Percentiles rank a stretch among this genome's conserved stretches.
phyloP scores from a whole-genome alignment of 2,888 invertebrate genomes.

The Leucania comma region DNA sequence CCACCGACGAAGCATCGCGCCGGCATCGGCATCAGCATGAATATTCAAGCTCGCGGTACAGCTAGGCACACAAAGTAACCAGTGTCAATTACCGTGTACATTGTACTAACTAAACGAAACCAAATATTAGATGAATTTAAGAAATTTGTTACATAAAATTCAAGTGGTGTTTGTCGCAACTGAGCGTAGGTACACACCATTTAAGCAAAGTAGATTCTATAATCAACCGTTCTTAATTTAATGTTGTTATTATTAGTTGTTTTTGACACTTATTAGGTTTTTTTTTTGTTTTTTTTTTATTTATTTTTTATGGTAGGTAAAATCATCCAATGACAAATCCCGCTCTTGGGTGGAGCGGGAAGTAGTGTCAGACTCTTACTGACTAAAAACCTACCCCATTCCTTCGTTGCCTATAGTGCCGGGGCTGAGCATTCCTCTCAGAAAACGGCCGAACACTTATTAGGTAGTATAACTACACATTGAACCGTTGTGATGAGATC shows the following conservation, averaged over 20 bases:
- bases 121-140: constrained; percentile 37
- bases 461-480: constrained; percentile 18
- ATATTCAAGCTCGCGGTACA: constrained; percentile 64
- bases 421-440: too few relatives aligned
- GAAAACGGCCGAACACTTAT: too few relatives aligned
- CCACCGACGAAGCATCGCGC: constrained; percentile 34
- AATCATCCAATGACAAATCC: too few relatives aligned
- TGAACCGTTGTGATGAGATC: constrained; percentile 28
- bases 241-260: constrained; percentile 6
- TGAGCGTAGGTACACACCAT: background rate
- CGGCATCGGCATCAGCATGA: constrained; percentile 50
- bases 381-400: too few relatives aligned
- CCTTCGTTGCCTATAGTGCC: too few relatives aligned
- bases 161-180: background rate
- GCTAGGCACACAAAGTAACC: constrained; percentile 66
- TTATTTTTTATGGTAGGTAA: too few relatives aligned
- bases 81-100: constrained; percentile 69
- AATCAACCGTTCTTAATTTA: too few relatives aligned
- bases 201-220: background rate
- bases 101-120: constrained; percentile 33
- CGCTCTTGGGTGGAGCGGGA: too few relatives aligned
- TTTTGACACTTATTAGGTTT: constrained; percentile 29
- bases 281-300: too few relatives aligned
- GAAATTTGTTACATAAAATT: constrained; percentile 7
- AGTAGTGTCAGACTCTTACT: too few relatives aligned